A percentile compares a stretch with the other conserved stretches of the same genome.
These are phyloP conservation scores for Zygaena filipendulae DNA, from an alignment of 2,888 invertebrate genomes.

Conservation along the genomic window DNA sequence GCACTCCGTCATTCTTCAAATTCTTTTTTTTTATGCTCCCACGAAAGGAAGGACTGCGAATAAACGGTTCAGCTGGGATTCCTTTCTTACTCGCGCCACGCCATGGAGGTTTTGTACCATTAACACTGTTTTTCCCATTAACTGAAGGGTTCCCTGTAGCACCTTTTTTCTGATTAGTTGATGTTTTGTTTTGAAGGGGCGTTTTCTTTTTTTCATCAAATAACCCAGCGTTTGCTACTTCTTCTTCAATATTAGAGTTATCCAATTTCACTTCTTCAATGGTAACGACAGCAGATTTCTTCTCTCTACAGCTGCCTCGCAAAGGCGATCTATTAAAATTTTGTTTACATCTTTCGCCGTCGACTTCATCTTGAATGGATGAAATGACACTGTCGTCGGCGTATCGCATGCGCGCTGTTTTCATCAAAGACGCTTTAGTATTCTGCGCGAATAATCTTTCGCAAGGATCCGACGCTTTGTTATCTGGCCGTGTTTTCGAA, in stretches of 20 bases:
- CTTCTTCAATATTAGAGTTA: constrained; percentile 45
- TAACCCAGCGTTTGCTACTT: constrained; percentile 38
- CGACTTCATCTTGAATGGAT: constrained; percentile 45
- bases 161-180: constrained; percentile 37
- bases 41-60: constrained; percentile 46
- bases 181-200: constrained; percentile 29
- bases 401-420: constrained; percentile 70
- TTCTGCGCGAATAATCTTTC: constrained; percentile 66
- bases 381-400: constrained; percentile 54
- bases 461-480: constrained; percentile 46
- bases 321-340: constrained; percentile 42
- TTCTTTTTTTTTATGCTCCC: constrained; percentile 54
- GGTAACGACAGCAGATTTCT: constrained; percentile 55
- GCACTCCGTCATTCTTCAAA: constrained; percentile 44
- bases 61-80: constrained; percentile 38
- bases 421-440: constrained; percentile 70
- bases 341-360: constrained; percentile 49
- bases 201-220: constrained; percentile 50
- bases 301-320: constrained; percentile 50
- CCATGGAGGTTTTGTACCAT: constrained; percentile 58
- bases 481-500: constrained; percentile 38
- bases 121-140: constrained; percentile 34
- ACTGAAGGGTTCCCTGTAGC: constrained; percentile 31
- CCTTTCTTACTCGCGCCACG: constrained; percentile 46
- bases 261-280: constrained; percentile 61